These are phyloP conservation scores for Cyprinus carpio DNA, from an alignment of 2,113 vertebrate genomes.

Conservation along the genomic window DNA sequence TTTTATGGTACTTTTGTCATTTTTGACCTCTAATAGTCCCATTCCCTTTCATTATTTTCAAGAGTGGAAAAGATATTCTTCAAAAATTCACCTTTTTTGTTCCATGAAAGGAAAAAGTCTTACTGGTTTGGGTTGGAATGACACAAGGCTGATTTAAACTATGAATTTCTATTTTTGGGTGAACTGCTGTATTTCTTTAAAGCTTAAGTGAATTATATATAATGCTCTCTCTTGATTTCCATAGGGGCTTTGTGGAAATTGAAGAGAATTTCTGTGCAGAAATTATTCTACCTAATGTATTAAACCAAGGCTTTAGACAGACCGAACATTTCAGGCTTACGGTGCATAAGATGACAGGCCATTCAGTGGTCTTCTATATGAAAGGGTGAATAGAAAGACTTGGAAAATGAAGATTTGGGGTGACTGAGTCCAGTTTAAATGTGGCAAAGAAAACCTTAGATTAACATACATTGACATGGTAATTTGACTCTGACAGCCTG, in stretches of 20 bases:
- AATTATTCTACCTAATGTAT: conserved; percentile 20
- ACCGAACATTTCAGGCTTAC: conserved; percentile 7
- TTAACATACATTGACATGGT: conserved; percentile 61
- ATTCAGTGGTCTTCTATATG: conserved; percentile 42
- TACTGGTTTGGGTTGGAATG: not conserved
- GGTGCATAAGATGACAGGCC: conserved; percentile 34
- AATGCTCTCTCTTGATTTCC: not conserved
- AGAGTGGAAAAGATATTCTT: not conserved
- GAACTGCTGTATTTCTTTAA: not conserved
- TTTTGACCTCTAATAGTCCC: not conserved
- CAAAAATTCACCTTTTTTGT: not conserved
- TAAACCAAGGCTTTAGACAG: conserved; percentile 38
- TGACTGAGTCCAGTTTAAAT: conserved; percentile 21
- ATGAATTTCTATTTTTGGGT: not conserved
- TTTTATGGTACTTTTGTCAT: not conserved
- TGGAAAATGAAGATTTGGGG: conserved; percentile 21
- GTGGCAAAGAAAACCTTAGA: conserved; percentile 42
- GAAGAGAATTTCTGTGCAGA: not conserved
- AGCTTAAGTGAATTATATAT: conserved; percentile 9
- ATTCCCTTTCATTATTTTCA: not conserved
- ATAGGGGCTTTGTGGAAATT: not conserved
- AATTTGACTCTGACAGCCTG: conserved; percentile 47
- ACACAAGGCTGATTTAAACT: not conserved
- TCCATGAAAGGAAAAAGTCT: not conserved
- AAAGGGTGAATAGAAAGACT: conserved; percentile 39